Base-by-base conservation (phyloP, 2,888 invertebrate genomes). In the Timandra comae region DNA sequence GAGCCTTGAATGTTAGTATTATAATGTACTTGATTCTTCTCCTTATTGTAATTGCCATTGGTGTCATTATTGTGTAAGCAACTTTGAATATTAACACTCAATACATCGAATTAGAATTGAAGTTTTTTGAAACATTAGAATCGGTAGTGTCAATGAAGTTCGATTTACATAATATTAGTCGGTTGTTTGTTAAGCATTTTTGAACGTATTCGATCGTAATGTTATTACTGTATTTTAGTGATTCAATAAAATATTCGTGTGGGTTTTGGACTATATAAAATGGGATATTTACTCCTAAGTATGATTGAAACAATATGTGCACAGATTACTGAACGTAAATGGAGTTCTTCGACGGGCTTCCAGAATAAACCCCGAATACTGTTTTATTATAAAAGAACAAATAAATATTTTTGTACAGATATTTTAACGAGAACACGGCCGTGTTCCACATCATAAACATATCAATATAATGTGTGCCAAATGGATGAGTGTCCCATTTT, bases 101-200 rank as follows among this genome's bases (percentile, higher is more conserved):
- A 68, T 78, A 82, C 81, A 82, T 81, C 82, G 82, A 82, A 82
- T 80, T 81, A 80, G 78, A 47, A 56, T 38, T 22, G 42, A 51
- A 65, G 63, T 48, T 62, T 63, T 69, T 71, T 63, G 57, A 71
- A 63, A 55, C 68, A 54, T 63, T 72, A 69, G 63, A 38, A 53
- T 56, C 54, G 46, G 54, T 69, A 65, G 62, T 55, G 46, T 52
- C 59, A 63, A 54, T 67, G 57, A 57, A 59, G 56, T 69, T 63
- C 57, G 54, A 52, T 51, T 52, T 57, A 64, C 60, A 57, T 6
- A 5, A 59, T 59, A 59, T 52, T 63, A 70, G 62, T 61, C 56
- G 60, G 59, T 54, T 65, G 51, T 62, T 54, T 65, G 51, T 62
- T 68, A 65, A 60, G 56, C 56, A 60, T 63, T 68, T n/a, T 65